These are phyloP conservation scores for Kuschelorhynchus macadamiae DNA, from an alignment of 2,888 invertebrate species.

Conservation along the genomic window DNA sequence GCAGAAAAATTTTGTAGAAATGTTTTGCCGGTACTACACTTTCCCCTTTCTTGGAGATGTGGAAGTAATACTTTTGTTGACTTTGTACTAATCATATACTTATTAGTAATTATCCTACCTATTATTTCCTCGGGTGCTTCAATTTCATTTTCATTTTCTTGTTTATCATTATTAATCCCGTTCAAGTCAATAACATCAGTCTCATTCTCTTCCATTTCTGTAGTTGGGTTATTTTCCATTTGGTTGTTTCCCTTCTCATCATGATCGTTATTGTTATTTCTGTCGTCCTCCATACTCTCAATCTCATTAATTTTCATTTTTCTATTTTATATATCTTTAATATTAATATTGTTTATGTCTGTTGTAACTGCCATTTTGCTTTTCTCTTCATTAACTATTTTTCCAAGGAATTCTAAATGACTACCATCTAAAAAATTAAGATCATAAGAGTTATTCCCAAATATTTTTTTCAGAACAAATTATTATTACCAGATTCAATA, in stretches of 20 bases:
- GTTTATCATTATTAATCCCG: no score
- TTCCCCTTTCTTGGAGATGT: no score
- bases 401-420: constrained; percentile 1
- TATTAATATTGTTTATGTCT: no score
- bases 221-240: constrained; percentile 4
- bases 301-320: constrained; percentile 8
- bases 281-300: constrained; percentile 7
- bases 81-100: constrained; percentile 3
- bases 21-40: no score
- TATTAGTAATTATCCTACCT: constrained; percentile 5
- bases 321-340: background rate
- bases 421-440: constrained; percentile 5
- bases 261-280: constrained; percentile 12
- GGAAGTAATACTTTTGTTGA: no score
- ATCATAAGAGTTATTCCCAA: constrained; percentile 12
- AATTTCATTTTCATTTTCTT: no score
- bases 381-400: constrained; percentile 6
- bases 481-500: constrained; percentile 2
- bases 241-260: background rate
- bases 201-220: constrained; percentile 13
- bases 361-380: constrained; percentile 5
- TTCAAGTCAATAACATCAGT: constrained; percentile 5
- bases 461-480: constrained; percentile 8
- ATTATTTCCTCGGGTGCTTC: background rate
- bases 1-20: no score